Evolutionary conservation across 2,888 invertebrate species (phyloP).

Genomic region (Caenorhabditis becei): DNA sequence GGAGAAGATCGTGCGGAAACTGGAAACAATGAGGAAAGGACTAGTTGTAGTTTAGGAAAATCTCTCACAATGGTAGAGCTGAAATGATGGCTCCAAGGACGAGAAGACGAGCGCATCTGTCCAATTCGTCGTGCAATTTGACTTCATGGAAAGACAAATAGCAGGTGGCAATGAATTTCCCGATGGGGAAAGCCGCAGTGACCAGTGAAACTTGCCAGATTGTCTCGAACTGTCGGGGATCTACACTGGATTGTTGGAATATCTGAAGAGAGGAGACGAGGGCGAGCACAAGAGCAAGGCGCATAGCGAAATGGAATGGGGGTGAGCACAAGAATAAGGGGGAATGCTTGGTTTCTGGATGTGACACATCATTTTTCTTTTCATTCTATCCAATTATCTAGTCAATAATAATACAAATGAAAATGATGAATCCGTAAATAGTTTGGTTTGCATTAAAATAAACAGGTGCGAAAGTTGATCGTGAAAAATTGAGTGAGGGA

Average conservation of each 20-base stretch:
- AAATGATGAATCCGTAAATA: slow-evolving; percentile 57
- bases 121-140: slow-evolving; percentile 43
- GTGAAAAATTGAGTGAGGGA: slow-evolving; percentile 1
- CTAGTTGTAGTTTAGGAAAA: too few species aligned
- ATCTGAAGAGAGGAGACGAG: slow-evolving; percentile 73
- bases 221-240: slow-evolving; percentile 38
- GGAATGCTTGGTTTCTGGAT: slow-evolving; percentile 12
- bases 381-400: slow-evolving; percentile 51
- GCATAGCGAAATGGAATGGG: slow-evolving; percentile 39
- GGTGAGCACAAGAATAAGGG: not conserved
- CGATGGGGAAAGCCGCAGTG: slow-evolving; percentile 65
- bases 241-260: slow-evolving; percentile 66
- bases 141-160: slow-evolving; percentile 51
- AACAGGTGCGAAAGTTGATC: slow-evolving; percentile 8
- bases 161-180: slow-evolving; percentile 68
- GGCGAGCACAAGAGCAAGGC: slow-evolving; percentile 67
- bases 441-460: slow-evolving; percentile 48
- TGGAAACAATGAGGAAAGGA: not conserved
- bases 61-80: slow-evolving; percentile 56
- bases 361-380: slow-evolving; percentile 53
- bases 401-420: slow-evolving; percentile 49
- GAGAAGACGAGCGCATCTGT: slow-evolving; percentile 59
- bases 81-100: slow-evolving; percentile 61
- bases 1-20: slow-evolving; percentile 39
- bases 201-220: slow-evolving; percentile 57